Evolutionary conservation across 92 coral and sea anemone genomes (phyloP).

Genomic region (Phymanthus crucifer): DNA sequence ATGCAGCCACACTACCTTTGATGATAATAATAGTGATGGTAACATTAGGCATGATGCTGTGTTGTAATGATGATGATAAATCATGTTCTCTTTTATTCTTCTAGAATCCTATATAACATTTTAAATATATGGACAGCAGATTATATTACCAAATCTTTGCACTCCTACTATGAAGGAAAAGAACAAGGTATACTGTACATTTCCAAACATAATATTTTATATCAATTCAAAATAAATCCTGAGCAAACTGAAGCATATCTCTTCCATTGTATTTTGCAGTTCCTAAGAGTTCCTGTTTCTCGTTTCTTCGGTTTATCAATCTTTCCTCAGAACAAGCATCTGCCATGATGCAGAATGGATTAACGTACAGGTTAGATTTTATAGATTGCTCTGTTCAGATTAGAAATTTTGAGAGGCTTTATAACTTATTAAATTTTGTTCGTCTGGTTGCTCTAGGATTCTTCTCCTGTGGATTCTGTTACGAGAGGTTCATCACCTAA

Average conservation of each 20-base stretch:
- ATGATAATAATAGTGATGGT: background rate
- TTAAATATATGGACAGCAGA: conserved; percentile 77
- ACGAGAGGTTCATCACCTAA: conserved; percentile 65
- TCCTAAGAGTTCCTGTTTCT: conserved; percentile 77
- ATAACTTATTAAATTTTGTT: too few species aligned
- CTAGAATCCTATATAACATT: conserved; percentile 73
- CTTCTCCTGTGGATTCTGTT: conserved; percentile 53
- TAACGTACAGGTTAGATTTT: conserved; percentile 65
- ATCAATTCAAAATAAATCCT: too few species aligned
- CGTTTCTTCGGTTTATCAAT: conserved; percentile 76
- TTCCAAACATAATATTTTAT: background rate
- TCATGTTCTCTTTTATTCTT: background rate
- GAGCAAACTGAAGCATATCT: background rate
- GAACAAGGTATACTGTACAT: conserved; percentile 6
- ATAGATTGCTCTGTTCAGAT: background rate
- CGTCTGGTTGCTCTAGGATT: conserved; percentile 6
- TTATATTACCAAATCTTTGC: conserved; percentile 64
- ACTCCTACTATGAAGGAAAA: background rate
- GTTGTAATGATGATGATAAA: background rate
- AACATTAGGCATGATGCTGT: background rate
- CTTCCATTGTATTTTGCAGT: conserved; percentile 29
- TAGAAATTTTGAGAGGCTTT: background rate
- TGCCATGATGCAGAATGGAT: conserved; percentile 68
- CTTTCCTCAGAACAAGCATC: conserved; percentile 83
- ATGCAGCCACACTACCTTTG: too few species aligned